Evolutionary conservation across 2,888 invertebrate genomes (phyloP), one percentile per base, ranked within the genome.

Genomic region (Platynereis dumerilii): DNA sequence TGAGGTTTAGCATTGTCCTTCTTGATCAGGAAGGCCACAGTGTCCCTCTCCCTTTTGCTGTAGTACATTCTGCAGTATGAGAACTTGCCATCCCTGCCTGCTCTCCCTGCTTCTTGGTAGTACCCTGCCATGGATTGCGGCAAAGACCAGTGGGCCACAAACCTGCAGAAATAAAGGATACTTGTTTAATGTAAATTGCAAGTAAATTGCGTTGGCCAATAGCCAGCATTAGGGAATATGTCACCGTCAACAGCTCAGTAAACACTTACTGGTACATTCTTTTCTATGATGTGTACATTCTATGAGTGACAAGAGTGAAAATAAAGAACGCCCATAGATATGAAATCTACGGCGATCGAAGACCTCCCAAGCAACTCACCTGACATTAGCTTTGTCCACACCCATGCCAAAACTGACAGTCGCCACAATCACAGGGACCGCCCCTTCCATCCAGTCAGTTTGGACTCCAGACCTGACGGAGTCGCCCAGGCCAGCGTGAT

Each of bases 321-420:
- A n/a, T n/a, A n/a, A n/a, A n/a, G n/a, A n/a, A n/a, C n/a, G n/a
- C n/a, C n/a, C n/a, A n/a, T n/a, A n/a, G n/a, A n/a, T n/a, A n/a
- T n/a, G n/a, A n/a, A n/a, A n/a, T n/a, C n/a, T n/a, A n/a, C n/a
- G n/a, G n/a, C n/a, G n/a, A n/a, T n/a, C n/a, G n/a, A n/a, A n/a
- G n/a, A n/a, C n/a, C n/a, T n/a, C n/a, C n/a, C n/a, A n/a, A n/a
- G n/a, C n/a, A n/a, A 26, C 59, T 53, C 71, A 90, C 90, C 92
- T 88, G 17, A 99, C 99, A 64, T 92, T 89, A 1, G 92, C 90
- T 84, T 99, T 99, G 84, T 99, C 98, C 1, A 99, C 95, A 57
- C 99, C 99, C 99, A 99, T 99, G 45, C 99, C 99, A 86, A 99
- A 99, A 78, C 96, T 96, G 65, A 98, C 91, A 0, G 99, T 99